A percentile compares a stretch with the other conserved stretches of the same genome.
These are phyloP conservation scores for Proterorhinus semilunaris DNA, from an alignment of 2,113 vertebrate species.

Conservation along the genomic window DNA sequence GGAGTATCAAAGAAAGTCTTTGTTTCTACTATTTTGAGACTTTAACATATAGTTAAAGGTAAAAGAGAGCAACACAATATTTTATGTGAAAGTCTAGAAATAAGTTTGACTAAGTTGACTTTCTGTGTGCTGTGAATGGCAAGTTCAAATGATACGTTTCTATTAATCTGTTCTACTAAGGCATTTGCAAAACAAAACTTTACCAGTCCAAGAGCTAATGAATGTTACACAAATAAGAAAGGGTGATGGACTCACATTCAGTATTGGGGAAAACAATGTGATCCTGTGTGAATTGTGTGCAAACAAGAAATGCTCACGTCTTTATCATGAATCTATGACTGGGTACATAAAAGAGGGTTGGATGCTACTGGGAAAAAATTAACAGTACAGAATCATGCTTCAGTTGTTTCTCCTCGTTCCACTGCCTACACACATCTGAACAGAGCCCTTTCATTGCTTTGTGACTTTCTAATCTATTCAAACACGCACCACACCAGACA, in stretches of 20 bases:
- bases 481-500: constrained; percentile 40
- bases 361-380: constrained; percentile 13
- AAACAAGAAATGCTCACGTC: neutral
- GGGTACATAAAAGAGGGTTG: neutral
- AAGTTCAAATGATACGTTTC: too few species aligned
- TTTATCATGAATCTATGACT: constrained; percentile 4
- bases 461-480: constrained; percentile 35
- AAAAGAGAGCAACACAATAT: too few species aligned
- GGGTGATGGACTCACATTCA: neutral
- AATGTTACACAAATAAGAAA: neutral
- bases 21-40: neutral
- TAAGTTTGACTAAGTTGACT: too few species aligned
- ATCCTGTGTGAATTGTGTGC: neutral
- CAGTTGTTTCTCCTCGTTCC: constrained; percentile 17
- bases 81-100: too few species aligned
- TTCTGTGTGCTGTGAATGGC: too few species aligned
- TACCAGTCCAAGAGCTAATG: neutral
- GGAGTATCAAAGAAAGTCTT: constrained; percentile 9
- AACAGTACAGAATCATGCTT: constrained; percentile 9
- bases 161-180: too few species aligned
- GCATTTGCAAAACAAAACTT: neutral
- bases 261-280: neutral
- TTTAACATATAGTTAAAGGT: too few species aligned
- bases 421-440: constrained; percentile 25
- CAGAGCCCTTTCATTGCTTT: constrained; percentile 14